phyloP scores from a whole-genome alignment of 2,113 vertebrate species.

The Myocastor coypus region DNA sequence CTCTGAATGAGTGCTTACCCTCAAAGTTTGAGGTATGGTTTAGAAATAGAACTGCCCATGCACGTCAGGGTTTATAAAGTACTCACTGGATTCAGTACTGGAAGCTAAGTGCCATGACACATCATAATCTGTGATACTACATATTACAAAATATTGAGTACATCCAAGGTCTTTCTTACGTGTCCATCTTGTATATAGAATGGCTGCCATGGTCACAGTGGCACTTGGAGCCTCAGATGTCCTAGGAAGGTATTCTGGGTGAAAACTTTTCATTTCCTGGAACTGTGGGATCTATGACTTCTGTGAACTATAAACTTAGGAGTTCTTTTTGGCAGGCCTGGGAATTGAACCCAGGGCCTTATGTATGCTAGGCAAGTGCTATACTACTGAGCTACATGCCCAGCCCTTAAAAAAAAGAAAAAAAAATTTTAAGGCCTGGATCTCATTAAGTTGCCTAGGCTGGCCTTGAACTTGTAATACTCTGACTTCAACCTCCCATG shows the following conservation, averaged over 20 bases:
- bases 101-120: neutral
- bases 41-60: neutral
- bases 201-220: neutral
- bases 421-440: neutral
- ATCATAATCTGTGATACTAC: neutral
- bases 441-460: neutral
- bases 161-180: neutral
- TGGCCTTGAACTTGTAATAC: neutral
- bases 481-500: neutral
- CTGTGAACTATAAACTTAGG: neutral
- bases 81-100: neutral
- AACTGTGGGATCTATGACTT: neutral
- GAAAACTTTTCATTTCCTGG: neutral
- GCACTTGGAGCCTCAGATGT: neutral
- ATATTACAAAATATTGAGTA: neutral
- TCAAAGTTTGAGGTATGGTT: conserved; percentile 4
- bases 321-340: neutral
- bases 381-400: neutral
- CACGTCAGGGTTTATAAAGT: neutral
- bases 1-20: neutral
- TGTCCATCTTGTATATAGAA: neutral
- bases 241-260: neutral
- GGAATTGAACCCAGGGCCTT: neutral
- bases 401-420: neutral
- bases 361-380: neutral